These are phyloP conservation scores for Barbus barbus DNA, from an alignment of 2,113 vertebrate species.

Conservation along the genomic window DNA sequence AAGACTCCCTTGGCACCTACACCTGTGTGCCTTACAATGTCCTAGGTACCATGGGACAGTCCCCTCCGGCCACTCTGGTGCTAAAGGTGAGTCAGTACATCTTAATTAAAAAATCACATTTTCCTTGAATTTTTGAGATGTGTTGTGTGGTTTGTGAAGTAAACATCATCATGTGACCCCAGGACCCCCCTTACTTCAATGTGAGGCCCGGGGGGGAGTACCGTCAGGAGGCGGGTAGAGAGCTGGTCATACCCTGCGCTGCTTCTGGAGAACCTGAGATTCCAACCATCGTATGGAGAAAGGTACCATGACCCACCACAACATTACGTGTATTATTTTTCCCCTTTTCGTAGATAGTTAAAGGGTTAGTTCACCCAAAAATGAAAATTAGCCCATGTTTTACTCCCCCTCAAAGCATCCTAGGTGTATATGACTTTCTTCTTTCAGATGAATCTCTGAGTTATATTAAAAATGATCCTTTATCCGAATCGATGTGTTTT, in stretches of 20 bases:
- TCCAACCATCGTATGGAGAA: conserved; percentile 96
- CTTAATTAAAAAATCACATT: neutral
- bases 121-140: neutral
- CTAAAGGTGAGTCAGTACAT: conserved; percentile 85
- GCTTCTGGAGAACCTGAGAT: conserved; percentile 96
- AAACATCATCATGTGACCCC: neutral
- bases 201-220: conserved; percentile 99
- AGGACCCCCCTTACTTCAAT: conserved; percentile 99
- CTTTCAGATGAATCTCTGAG: no score
- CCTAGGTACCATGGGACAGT: conserved; percentile 98
- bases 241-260: conserved; percentile 96
- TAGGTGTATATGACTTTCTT: no score
- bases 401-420: no score
- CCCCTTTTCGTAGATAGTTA: neutral
- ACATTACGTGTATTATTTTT: neutral
- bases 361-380: no score
- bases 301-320: conserved; percentile 74
- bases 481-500: no score
- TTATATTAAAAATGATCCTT: no score
- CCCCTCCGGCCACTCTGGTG: conserved; percentile 95
- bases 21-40: conserved; percentile 99
- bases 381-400: no score
- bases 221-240: conserved; percentile 97
- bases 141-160: no score
- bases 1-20: conserved; percentile 99